Percentiles rank a stretch among this genome's conserved stretches.
phyloP scores from a whole-genome alignment of 2,888 invertebrate species.

The Aphidoletes aphidimyza region DNA sequence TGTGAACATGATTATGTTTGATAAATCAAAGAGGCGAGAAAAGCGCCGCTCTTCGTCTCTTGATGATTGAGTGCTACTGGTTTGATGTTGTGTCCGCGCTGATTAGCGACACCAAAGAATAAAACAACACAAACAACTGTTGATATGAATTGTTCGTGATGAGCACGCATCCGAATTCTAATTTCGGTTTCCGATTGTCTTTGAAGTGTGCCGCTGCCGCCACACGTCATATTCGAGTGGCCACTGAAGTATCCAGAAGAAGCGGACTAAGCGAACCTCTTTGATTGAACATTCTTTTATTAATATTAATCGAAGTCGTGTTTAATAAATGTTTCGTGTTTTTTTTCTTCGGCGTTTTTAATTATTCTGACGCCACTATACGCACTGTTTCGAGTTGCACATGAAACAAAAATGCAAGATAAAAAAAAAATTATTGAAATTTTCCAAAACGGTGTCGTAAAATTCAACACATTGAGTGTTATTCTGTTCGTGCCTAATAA shows the following conservation, averaged over 20 bases:
- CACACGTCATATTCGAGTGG: not conserved
- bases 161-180: slow-evolving; percentile 50
- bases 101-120: no score
- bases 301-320: slow-evolving; percentile 30
- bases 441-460: slow-evolving; percentile 8
- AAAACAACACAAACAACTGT: not conserved
- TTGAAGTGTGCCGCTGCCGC: not conserved
- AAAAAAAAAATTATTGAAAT: slow-evolving; percentile 24
- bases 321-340: slow-evolving; percentile 7
- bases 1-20: slow-evolving; percentile 24
- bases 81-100: not conserved
- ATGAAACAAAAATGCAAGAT: no score
- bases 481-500: not conserved
- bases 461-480: not conserved
- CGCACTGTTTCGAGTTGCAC: not conserved
- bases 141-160: slow-evolving; percentile 40
- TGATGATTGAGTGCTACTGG: slow-evolving; percentile 43
- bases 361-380: slow-evolving; percentile 36
- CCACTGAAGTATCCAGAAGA: not conserved
- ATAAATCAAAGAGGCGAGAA: slow-evolving; percentile 22
- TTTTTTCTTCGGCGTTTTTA: slow-evolving; percentile 1
- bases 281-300: not conserved
- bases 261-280: not conserved
- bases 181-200: slow-evolving; percentile 41
- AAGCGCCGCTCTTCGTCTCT: slow-evolving; percentile 34